Evolutionary conservation across 2,888 invertebrate species (phyloP).

Genomic region (Erebia ligea): DNA sequence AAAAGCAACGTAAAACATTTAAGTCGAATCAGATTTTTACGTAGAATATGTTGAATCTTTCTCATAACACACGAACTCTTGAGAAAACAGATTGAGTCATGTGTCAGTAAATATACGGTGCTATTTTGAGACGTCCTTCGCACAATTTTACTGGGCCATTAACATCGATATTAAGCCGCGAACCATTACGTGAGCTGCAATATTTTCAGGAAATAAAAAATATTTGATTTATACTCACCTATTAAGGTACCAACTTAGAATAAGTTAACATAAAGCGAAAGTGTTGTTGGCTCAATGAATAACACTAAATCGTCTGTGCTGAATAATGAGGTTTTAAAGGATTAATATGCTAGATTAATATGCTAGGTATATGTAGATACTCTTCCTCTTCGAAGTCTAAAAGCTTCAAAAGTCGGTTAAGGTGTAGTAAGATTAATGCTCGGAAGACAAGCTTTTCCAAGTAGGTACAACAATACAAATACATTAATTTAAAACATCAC

Average conservation of each 20-base stretch:
- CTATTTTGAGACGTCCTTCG: constrained; percentile 79
- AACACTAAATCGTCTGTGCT: no score
- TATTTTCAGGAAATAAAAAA: not conserved
- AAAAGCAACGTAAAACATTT: no score
- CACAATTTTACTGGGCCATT: constrained; percentile 68
- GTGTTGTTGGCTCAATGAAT: no score
- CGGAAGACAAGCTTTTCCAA: not conserved
- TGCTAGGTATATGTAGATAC: no score
- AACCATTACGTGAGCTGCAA: not conserved
- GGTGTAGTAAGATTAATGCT: no score
- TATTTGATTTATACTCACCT: not conserved
- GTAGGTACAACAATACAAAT: not conserved
- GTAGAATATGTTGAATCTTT: constrained; percentile 40
- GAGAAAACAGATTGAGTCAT: constrained; percentile 51
- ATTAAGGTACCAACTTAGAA: not conserved
- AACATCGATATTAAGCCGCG: constrained; percentile 60
- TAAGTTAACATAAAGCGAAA: not conserved
- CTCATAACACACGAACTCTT: constrained; percentile 58
- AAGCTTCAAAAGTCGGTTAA: not conserved
- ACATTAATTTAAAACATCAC: not conserved
- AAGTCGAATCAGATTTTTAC: not conserved
- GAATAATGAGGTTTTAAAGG: no score
- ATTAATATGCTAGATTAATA: no score
- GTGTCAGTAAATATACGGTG: constrained; percentile 64
- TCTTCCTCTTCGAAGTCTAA: not conserved